Evolutionary conservation across 2,113 vertebrate species (phyloP).

Genomic region (Corydoras sp.): DNA sequence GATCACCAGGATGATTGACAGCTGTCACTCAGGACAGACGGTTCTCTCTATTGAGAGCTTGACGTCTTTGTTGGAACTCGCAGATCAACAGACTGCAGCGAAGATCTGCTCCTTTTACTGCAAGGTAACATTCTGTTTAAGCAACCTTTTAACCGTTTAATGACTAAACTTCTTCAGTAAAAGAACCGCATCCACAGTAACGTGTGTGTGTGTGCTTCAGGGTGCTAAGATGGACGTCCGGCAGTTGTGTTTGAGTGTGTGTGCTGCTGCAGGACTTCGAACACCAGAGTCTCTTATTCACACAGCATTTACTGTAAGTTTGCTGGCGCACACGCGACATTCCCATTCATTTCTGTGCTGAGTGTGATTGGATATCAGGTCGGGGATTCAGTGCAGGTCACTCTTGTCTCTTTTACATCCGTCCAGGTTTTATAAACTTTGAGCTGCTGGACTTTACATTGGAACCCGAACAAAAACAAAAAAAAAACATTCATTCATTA

Average conservation of each 20-base stretch:
- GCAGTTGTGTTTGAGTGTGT: slow-evolving; percentile 56
- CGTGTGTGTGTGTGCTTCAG: slow-evolving; percentile 40
- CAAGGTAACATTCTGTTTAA: slow-evolving; percentile 47
- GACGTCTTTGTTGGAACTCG: slow-evolving; percentile 48
- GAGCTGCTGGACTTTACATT: too few relatives aligned
- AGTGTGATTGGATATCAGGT: too few relatives aligned
- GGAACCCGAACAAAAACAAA: too few relatives aligned
- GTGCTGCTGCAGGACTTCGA: slow-evolving; percentile 44
- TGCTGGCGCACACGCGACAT: neutral
- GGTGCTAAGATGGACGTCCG: slow-evolving; percentile 55
- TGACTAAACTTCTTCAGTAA: too few relatives aligned
- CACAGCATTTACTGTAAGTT: slow-evolving; percentile 59
- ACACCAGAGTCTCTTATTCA: slow-evolving; percentile 51
- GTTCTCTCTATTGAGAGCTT: slow-evolving; percentile 48
- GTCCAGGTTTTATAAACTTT: too few relatives aligned
- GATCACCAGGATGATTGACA: slow-evolving; percentile 53
- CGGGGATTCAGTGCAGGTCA: too few relatives aligned
- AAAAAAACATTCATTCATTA: too few relatives aligned
- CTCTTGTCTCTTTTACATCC: too few relatives aligned
- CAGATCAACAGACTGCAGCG: slow-evolving; percentile 38
- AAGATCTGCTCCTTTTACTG: slow-evolving; percentile 55
- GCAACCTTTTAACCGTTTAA: too few relatives aligned
- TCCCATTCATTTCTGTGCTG: too few relatives aligned
- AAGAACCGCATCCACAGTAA: too few relatives aligned
- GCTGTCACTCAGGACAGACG: slow-evolving; percentile 46